Evolutionary conservation across 2,113 vertebrate species (phyloP).

Genomic region (Odocoileus virginianus): DNA sequence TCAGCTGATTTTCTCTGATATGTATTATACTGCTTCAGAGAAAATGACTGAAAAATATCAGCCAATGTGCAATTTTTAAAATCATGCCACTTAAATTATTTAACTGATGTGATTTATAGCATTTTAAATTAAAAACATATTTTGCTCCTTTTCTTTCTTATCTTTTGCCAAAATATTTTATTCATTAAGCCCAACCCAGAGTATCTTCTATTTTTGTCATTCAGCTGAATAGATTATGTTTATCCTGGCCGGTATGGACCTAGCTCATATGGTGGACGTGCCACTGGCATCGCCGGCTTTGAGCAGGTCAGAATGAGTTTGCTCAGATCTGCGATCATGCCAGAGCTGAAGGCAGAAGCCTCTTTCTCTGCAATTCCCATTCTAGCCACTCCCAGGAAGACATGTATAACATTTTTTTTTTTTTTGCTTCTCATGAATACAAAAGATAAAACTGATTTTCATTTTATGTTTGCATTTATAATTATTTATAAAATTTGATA

Average conservation of each 20-base stretch:
- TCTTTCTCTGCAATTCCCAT: background rate
- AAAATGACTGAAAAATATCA: background rate
- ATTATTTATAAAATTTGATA: background rate
- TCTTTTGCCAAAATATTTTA: background rate
- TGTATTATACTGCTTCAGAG: background rate
- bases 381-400: background rate
- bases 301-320: background rate
- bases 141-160: background rate
- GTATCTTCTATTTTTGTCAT: background rate
- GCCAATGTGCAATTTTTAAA: background rate
- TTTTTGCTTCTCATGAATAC: background rate
- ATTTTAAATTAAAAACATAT: constrained; percentile 8
- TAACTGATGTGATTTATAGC: background rate
- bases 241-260: background rate
- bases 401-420: background rate
- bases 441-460: background rate
- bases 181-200: background rate
- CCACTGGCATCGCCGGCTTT: too few species aligned
- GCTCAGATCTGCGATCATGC: background rate
- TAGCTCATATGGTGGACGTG: rapidly evolving
- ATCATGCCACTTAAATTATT: background rate
- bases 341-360: background rate
- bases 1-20: constrained; percentile 4
- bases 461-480: background rate
- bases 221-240: background rate